Conservation (phyloP, 2,113 vertebrate species). For the Pseudopipra pipra region DNA sequence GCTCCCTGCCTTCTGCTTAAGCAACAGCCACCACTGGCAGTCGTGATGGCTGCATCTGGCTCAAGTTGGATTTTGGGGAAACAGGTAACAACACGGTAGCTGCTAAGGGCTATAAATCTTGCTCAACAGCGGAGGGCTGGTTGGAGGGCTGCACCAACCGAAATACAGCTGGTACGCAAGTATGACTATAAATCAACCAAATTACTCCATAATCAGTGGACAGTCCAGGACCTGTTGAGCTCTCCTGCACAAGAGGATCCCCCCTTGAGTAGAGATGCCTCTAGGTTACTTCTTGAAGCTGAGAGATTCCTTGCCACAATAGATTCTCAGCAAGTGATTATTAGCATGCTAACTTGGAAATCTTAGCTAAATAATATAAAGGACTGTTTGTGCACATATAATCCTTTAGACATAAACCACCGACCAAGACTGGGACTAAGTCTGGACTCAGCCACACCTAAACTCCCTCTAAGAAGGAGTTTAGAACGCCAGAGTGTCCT, state of each 20-base stretch:
- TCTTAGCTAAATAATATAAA: not conserved
- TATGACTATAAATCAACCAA: not conserved
- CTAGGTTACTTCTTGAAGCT: not conserved
- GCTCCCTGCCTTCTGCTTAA: not conserved
- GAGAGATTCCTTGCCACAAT: not conserved
- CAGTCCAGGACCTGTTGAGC: not conserved
- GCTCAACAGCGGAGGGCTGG: not conserved
- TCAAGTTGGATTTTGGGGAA: not conserved
- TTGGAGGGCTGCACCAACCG: not conserved
- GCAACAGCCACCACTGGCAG: not conserved
- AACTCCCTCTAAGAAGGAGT: not conserved
- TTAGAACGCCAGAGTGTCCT: not conserved
- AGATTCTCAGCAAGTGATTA: not conserved
- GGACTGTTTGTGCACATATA: accelerated
- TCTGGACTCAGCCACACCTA: not conserved
- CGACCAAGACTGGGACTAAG: not conserved
- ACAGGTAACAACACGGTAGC: not conserved
- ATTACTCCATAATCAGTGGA: not conserved
- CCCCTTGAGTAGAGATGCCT: not conserved
- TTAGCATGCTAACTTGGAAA: not conserved
- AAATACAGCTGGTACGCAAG: not conserved
- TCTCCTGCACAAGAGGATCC: not conserved
- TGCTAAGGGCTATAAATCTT: not conserved
- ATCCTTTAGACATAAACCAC: not conserved
- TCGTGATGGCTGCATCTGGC: not conserved